Evolutionary conservation across 1,140 invertebrate species (phyloP), one percentile per base, ranked within the genome.

Genomic region (Octopus sinensis): DNA sequence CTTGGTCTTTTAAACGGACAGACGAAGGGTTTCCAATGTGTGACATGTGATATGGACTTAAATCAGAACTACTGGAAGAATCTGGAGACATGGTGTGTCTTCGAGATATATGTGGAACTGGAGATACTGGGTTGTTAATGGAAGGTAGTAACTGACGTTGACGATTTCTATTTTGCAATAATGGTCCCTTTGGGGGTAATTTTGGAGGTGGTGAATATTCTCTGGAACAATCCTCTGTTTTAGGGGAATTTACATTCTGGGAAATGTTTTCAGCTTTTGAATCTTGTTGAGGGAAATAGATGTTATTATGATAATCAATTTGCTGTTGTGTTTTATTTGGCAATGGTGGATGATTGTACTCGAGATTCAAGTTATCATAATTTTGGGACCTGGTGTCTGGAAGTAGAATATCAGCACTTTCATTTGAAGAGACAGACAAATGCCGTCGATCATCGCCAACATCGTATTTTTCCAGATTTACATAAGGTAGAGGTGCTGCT

Each of bases 101-200:
- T 13, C 68, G 68, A 73, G 68, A 73, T 13, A 23, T 9, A n/a
- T 13, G 17, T 73, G 30, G 13, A 73, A 73, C 30, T 13, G 68
- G 68, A 6, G 68, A 73, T 13, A 23, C 30, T 12, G 68, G 30
- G 68, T 6, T n/a, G 17, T 73, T 23, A 13, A 73, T 1, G 7
- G 9, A 73, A 6, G 68, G 30, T 13, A 23, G 17, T n/a, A 73
- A 17, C 17, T 73, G 13, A 23, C 68, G 68, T 73, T 73, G 68
- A 73, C 17, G 30, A 51, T 71, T 76, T 83, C 85, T 87, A 43
- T 78, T 85, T 30, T 84, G 80, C 6, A 89, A 82, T 10, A 80
- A 83, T 79, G 87, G 88, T 76, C 88, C 88, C 83, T 89, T 89
- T 30, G 88, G 88, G 13, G 88, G 88, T 13, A 88, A 78, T 82